A percentile compares a stretch with the other conserved stretches of the same genome.
Evolutionary conservation across 2,797 vertebrate genomes (phyloP).

Genomic region (Halcyon leucocephala): DNA sequence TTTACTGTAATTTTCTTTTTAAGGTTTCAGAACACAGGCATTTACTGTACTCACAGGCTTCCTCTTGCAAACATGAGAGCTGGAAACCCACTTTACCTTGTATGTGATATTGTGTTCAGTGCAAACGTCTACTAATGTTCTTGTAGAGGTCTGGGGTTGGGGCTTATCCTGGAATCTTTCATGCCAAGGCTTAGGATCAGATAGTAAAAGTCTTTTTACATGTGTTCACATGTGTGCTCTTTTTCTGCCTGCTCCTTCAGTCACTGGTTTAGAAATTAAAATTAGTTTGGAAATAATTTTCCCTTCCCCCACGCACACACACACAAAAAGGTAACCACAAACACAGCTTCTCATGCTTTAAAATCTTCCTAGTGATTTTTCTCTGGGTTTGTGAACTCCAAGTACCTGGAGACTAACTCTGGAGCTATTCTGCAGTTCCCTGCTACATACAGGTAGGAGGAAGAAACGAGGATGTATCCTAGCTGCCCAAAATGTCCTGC

Average conservation of each 20-base stretch:
- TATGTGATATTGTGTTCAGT: neutral
- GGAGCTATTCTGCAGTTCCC: neutral
- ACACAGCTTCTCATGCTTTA: neutral
- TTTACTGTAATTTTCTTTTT: neutral
- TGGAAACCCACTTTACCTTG: neutral
- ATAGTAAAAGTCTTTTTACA: neutral
- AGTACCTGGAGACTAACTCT: neutral
- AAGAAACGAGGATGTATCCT: neutral
- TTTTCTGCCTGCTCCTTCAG: neutral
- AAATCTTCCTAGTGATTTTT: neutral
- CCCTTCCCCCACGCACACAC: neutral
- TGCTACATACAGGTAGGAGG: neutral
- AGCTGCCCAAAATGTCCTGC: neutral
- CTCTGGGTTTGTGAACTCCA: neutral
- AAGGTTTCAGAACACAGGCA: neutral
- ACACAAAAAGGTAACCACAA: neutral
- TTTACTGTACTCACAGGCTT: neutral
- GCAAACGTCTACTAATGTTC: neutral
- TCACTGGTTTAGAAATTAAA: neutral
- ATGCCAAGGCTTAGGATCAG: neutral
- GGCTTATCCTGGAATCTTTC: neutral
- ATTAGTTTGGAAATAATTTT: neutral
- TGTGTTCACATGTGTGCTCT: accelerated
- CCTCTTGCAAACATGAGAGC: neutral
- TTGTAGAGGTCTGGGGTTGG: neutral